Evolutionary conservation across 2,113 vertebrate species (phyloP), one percentile per base, ranked within the genome.

Genomic region (Tyto alba): DNA sequence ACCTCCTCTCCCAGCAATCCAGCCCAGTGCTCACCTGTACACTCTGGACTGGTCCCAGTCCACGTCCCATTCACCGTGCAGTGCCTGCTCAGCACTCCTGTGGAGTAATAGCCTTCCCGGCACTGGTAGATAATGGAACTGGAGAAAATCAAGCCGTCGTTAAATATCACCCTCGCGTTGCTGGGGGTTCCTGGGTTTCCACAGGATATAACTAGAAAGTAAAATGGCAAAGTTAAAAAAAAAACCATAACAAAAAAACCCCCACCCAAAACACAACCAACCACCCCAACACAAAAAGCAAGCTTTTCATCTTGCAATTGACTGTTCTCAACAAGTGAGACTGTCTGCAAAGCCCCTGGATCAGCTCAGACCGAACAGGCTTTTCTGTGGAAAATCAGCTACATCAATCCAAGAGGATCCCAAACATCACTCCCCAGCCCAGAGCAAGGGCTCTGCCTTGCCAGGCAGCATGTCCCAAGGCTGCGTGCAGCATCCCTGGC

Each of bases 41-140:
- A 99, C 93, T 99, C 99, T 0, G 99, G 99, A 91, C 98, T 98
- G 92, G 97, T 99, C 56, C 99, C 99, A 2, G 99, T 99, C 99
- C 99, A 99, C 17, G 99, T 99, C 34, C 99, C 99, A 2, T 99
- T 99, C 81, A 99, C 99, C 0, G 99, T 99, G 94, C 99, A 99
- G 97, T 99, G 99, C 30, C 99, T 97, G 83, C 99, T 99, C 67
- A 99, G 98, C 93, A 99, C 98, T 40, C 99, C 99, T 0, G 98
- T 99, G 57, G 99, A 99, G 55, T 99, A 99, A 95, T 99, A 99
- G 11, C 99, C 99, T 80, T 99, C 99, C 53, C 99, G 98, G 92
- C 99, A 99, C 72, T 99, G 84, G 7, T 99, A 99, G 11, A 99
- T 99, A 36, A 99, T 98, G 72, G 99, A 99, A 88, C 98, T 99